A percentile compares a stretch with the other conserved stretches of the same genome.
Conservation (phyloP, 2,888 invertebrate genomes). For the Acanthosoma haemorrhoidale region DNA sequence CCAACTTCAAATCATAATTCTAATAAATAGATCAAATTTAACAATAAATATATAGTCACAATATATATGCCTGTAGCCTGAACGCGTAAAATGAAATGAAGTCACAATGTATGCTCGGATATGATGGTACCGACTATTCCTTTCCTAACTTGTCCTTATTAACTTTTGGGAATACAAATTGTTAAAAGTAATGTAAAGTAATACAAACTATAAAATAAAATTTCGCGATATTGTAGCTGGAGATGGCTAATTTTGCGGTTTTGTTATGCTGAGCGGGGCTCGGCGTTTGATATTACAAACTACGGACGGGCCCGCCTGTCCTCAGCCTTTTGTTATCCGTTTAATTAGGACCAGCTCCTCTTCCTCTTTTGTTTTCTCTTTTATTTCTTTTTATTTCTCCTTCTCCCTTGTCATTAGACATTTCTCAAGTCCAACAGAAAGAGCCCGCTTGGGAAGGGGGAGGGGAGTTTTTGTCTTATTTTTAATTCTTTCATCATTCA, state of each 20-base stretch:
- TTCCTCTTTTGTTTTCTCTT: slow-evolving; percentile 5
- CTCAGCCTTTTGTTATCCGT: neutral
- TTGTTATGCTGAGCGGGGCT: neutral
- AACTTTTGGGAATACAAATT: neutral
- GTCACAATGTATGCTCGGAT: too few species aligned
- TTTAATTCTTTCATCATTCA: slow-evolving; percentile 6
- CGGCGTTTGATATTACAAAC: neutral
- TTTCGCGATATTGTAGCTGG: neutral
- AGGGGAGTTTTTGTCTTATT: neutral
- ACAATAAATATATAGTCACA: too few species aligned
- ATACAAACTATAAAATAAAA: slow-evolving; percentile 5
- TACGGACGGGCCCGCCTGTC: neutral
- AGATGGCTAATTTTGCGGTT: neutral
- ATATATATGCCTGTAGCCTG: too few species aligned
- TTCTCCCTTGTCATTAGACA: slow-evolving; percentile 3
- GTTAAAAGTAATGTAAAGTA: neutral
- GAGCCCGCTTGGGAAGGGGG: too few species aligned
- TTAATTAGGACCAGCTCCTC: slow-evolving; percentile 11
- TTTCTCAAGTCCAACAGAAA: slow-evolving; percentile 8
- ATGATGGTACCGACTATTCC: too few species aligned
- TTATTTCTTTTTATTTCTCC: neutral
- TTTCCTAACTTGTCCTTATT: too few species aligned
- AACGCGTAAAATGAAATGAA: too few species aligned
- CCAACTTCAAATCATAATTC: too few species aligned
- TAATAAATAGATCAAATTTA: too few species aligned